Percentiles rank a stretch among this genome's conserved stretches.
Evolutionary conservation across 2,113 vertebrate species (phyloP).

Genomic region (Rhinoderma darwinii): DNA sequence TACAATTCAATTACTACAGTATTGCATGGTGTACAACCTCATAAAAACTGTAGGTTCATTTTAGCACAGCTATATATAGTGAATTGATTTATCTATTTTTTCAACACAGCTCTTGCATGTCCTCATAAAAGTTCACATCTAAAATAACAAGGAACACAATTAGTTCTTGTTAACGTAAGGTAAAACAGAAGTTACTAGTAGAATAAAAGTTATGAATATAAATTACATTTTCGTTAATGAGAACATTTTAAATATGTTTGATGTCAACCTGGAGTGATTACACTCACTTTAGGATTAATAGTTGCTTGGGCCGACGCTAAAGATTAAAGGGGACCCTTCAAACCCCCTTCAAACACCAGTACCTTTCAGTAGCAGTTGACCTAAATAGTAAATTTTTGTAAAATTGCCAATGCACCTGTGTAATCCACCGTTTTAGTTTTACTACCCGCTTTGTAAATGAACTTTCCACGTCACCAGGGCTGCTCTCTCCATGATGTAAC

Average conservation of each 20-base stretch:
- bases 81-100: background rate
- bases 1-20: constrained; percentile 14
- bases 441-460: no score
- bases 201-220: background rate
- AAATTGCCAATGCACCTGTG: no score
- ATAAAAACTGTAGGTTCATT: background rate
- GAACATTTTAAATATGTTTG: no score
- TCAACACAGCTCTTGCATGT: background rate
- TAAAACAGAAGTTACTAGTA: background rate
- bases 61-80: background rate
- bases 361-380: no score
- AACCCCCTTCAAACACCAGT: no score
- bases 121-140: background rate
- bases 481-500: no score
- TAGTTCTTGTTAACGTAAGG: background rate
- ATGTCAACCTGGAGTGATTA: background rate
- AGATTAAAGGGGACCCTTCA: background rate
- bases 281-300: background rate
- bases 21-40: background rate
- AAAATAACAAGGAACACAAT: background rate
- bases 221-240: background rate
- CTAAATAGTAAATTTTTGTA: no score
- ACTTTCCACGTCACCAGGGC: no score
- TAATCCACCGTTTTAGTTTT: no score
- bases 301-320: background rate